A percentile compares a stretch with the other conserved stretches of the same genome.
Conservation (phyloP, 2,113 vertebrate species). For the Leucosticte australis region DNA sequence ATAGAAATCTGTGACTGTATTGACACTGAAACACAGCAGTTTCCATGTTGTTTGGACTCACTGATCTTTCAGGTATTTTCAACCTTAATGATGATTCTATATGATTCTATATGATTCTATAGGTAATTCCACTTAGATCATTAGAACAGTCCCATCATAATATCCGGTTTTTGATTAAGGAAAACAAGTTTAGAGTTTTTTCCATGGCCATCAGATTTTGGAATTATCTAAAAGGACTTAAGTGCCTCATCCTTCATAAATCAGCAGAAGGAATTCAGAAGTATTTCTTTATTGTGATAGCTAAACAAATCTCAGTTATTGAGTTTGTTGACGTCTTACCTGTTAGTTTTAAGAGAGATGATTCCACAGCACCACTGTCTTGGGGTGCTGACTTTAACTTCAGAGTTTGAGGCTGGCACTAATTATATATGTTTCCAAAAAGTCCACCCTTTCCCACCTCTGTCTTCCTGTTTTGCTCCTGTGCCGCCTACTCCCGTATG, state of each 20-base stretch:
- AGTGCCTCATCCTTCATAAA: not conserved
- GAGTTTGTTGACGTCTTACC: not conserved
- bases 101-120: not conserved
- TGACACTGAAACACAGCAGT: not conserved
- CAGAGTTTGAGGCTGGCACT: not conserved
- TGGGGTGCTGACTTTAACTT: not conserved
- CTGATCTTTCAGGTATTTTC: not conserved
- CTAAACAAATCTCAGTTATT: not conserved
- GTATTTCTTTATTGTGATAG: not conserved
- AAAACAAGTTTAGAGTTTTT: not conserved
- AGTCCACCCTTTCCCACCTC: not conserved
- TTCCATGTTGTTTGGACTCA: not conserved
- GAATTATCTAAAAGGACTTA: not conserved
- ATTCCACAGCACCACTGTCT: not conserved
- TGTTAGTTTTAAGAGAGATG: not conserved
- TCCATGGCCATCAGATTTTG: not conserved
- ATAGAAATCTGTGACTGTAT: not conserved
- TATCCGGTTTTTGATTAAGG: not conserved
- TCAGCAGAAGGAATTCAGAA: not conserved
- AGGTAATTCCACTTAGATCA: not conserved
- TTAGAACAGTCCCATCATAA: not conserved
- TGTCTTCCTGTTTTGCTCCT: conserved; percentile 4
- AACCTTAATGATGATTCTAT: not conserved
- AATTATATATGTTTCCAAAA: not conserved
- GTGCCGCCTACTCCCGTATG: not conserved